phyloP scores from a whole-genome alignment of 2,797 vertebrate species.

The Channallabes apus region DNA sequence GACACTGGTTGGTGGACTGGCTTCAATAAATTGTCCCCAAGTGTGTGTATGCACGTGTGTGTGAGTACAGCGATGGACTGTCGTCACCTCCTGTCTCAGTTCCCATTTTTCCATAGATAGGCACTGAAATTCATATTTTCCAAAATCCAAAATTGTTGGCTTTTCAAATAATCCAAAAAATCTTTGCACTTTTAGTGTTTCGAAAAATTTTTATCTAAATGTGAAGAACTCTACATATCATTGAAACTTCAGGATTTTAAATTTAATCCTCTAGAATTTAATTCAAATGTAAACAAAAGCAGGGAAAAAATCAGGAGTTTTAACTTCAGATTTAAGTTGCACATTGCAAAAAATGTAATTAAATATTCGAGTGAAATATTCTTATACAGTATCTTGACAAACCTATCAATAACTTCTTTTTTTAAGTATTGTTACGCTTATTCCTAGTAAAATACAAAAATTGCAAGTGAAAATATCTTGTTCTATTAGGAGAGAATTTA shows the following conservation, averaged over 20 bases:
- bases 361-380: too few species aligned
- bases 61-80: not conserved
- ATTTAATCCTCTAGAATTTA: not conserved
- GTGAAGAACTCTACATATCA: not conserved
- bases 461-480: too few species aligned
- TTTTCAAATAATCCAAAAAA: too few species aligned
- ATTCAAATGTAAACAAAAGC: not conserved
- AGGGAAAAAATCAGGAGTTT: not conserved
- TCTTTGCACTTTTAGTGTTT: too few species aligned
- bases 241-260: not conserved
- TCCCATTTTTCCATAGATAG: not conserved
- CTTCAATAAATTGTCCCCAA: not conserved
- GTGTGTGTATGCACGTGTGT: not conserved
- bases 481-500: too few species aligned
- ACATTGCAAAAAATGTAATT: too few species aligned
- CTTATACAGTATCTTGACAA: too few species aligned
- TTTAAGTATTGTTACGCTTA: too few species aligned
- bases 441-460: too few species aligned
- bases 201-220: too few species aligned
- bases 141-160: not conserved
- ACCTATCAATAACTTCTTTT: too few species aligned
- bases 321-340: not conserved
- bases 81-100: too few species aligned
- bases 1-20: not conserved
- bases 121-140: not conserved